Evolutionary conservation across 2,888 invertebrate species (phyloP).

Genomic region (Athetis lepigone): DNA sequence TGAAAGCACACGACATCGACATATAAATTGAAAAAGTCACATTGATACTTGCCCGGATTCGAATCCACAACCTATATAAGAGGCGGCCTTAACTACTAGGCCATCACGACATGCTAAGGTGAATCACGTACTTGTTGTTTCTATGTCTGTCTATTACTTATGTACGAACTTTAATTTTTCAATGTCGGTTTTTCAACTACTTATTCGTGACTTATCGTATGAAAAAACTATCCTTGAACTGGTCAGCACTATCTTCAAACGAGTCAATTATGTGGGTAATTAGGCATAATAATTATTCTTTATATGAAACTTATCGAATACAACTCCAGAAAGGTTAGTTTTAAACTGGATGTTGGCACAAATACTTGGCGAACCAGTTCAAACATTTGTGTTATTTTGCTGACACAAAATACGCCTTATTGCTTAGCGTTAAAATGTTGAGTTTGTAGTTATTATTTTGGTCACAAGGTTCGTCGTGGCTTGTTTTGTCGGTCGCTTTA

Average conservation of each 20-base stretch:
- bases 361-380: conserved; percentile 1
- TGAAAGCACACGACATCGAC: too few species aligned
- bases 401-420: conserved; percentile 11
- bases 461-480: conserved; percentile 17
- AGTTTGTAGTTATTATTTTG: conserved; percentile 24
- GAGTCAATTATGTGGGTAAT: conserved; percentile 10
- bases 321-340: conserved; percentile 3
- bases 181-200: too few species aligned
- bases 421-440: rapidly evolving
- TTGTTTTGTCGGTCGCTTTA: conserved; percentile 21
- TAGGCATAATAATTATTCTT: conserved; percentile 3
- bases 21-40: too few species aligned
- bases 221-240: conserved; percentile 12
- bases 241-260: conserved; percentile 4
- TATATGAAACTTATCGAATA: conserved; percentile 12
- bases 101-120: too few species aligned
- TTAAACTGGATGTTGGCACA: conserved; percentile 25
- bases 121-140: too few species aligned
- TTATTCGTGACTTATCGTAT: too few species aligned
- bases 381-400: conserved; percentile 15
- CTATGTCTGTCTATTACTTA: too few species aligned
- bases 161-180: too few species aligned
- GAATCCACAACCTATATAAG: too few species aligned
- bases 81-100: too few species aligned
- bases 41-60: too few species aligned